Conservation (phyloP, 1,140 invertebrate species). For the Macrocentrus cingulum region DNA sequence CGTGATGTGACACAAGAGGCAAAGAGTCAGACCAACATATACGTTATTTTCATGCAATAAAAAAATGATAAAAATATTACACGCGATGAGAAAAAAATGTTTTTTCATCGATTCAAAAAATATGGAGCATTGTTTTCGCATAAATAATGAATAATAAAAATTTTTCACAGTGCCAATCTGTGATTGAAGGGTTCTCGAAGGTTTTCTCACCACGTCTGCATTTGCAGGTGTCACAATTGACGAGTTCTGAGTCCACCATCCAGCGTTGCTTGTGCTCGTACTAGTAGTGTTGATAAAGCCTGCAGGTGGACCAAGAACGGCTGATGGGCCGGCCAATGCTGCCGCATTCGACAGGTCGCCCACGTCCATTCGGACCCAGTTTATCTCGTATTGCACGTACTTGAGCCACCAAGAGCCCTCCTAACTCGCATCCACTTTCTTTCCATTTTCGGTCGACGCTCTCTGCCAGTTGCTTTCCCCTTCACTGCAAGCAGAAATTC, state of each 20-base stretch:
- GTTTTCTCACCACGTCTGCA: slow-evolving; percentile 51
- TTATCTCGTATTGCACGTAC: slow-evolving; percentile 1
- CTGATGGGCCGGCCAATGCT: slow-evolving; percentile 45
- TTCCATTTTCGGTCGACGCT: slow-evolving; percentile 31
- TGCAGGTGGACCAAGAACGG: slow-evolving; percentile 48
- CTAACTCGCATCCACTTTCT: slow-evolving; percentile 2
- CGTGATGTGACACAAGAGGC: slow-evolving; percentile 15
- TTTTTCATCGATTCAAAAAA: too few species aligned
- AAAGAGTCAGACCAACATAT: too few species aligned
- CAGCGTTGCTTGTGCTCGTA: slow-evolving; percentile 38
- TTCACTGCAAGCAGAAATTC: not conserved
- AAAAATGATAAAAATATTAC: too few species aligned
- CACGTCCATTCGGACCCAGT: slow-evolving; percentile 50
- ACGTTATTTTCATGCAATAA: too few species aligned
- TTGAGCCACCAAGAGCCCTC: slow-evolving; percentile 14
- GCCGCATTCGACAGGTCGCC: slow-evolving; percentile 43
- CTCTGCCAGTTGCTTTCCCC: not conserved
- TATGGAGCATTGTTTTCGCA: too few species aligned
- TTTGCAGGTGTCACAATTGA: slow-evolving; percentile 48
- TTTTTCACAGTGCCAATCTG: not conserved
- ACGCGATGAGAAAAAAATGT: too few species aligned
- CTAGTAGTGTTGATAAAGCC: slow-evolving; percentile 28
- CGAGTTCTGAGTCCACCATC: slow-evolving; percentile 53
- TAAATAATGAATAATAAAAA: not conserved
- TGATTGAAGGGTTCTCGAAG: too few species aligned